A percentile compares a stretch with the other conserved stretches of the same genome.
Evolutionary conservation across 2,113 vertebrate genomes (phyloP).

Genomic region (Uria aalge): DNA sequence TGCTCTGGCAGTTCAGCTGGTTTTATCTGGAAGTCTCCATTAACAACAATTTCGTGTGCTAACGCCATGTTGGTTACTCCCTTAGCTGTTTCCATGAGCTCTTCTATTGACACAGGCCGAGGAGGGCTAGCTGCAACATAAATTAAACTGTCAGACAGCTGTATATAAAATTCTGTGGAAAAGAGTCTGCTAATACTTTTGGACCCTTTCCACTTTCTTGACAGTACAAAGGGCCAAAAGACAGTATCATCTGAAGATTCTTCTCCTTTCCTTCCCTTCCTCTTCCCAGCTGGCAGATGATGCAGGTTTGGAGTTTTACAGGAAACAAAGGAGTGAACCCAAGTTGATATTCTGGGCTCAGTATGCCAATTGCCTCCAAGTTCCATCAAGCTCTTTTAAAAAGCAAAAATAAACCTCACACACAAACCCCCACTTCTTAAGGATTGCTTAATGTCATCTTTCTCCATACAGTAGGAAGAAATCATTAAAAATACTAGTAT

Average conservation of each 20-base stretch:
- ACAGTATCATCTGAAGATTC: not conserved
- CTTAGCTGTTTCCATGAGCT: constrained; percentile 90
- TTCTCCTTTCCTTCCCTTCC: not conserved
- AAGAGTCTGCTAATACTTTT: not conserved
- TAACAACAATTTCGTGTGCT: constrained; percentile 94
- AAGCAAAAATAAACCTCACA: not conserved
- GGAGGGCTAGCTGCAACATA: constrained; percentile 84
- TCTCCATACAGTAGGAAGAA: not conserved
- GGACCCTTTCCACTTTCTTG: not conserved
- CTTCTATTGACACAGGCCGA: constrained; percentile 85
- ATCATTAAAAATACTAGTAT: not conserved
- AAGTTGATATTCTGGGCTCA: not conserved
- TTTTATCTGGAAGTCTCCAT: constrained; percentile 88
- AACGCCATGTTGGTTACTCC: constrained; percentile 93
- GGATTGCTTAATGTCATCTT: not conserved
- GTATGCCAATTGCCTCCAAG: not conserved
- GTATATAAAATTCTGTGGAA: not conserved
- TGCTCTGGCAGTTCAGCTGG: constrained; percentile 84
- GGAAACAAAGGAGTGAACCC: not conserved
- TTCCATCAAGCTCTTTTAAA: not conserved
- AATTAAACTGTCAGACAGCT: constrained; percentile 11
- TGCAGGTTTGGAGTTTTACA: not conserved
- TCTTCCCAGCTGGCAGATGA: not conserved
- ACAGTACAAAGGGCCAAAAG: not conserved
- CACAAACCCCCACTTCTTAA: not conserved